Conservation (phyloP, 2,113 vertebrate genomes). For the Antennarius striatus region DNA sequence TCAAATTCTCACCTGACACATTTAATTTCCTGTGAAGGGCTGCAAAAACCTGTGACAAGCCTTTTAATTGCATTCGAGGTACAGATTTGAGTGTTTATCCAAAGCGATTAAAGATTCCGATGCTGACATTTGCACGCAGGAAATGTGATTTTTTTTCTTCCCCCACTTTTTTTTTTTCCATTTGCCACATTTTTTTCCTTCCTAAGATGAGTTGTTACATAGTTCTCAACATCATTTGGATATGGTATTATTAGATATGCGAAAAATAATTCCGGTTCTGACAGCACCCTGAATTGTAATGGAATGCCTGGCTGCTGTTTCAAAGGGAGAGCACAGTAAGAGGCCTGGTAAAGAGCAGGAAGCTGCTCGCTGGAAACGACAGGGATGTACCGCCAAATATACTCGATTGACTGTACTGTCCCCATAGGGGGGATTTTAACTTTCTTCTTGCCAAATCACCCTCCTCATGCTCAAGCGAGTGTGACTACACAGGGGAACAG, state of each 20-base stretch:
- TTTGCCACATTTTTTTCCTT: constrained; percentile 12
- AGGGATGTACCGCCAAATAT: constrained; percentile 14
- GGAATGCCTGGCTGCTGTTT: constrained; percentile 48
- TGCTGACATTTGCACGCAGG: constrained; percentile 34
- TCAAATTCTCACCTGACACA: constrained; percentile 30
- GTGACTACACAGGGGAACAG: neutral
- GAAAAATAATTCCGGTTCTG: constrained; percentile 43
- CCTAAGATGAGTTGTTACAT: constrained; percentile 28
- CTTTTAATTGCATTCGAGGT: constrained; percentile 39
- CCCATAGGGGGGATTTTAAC: constrained; percentile 21
- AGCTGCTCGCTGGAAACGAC: constrained; percentile 18
- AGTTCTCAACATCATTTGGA: constrained; percentile 46
- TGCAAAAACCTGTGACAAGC: constrained; percentile 11
- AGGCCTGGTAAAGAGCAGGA: constrained; percentile 22
- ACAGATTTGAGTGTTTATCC: constrained; percentile 13
- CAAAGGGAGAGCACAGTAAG: constrained; percentile 23
- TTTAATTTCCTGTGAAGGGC: constrained; percentile 1
- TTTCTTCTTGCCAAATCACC: neutral
- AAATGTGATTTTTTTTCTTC: constrained; percentile 18
- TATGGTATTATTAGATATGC: constrained; percentile 60
- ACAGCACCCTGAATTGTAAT: constrained; percentile 40
- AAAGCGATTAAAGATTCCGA: constrained; percentile 8
- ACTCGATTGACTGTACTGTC: constrained; percentile 10
- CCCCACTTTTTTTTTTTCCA: neutral
- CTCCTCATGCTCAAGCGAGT: neutral